phyloP scores from a whole-genome alignment of 2,797 vertebrate genomes.

The Peromyscus aztecus region DNA sequence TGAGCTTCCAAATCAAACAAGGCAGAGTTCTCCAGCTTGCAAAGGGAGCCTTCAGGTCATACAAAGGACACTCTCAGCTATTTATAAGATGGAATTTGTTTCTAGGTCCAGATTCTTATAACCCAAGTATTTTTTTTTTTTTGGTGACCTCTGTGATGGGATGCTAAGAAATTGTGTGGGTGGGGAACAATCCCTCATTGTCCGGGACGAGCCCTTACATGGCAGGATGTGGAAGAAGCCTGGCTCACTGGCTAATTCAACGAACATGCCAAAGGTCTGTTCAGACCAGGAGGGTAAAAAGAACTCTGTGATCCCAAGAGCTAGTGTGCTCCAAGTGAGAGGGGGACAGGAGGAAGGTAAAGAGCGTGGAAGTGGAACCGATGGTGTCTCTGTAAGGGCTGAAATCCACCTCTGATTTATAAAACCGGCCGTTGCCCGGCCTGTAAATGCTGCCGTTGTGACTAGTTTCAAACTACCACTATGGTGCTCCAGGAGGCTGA shows the following conservation, averaged over 20 bases:
- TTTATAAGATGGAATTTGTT: constrained; percentile 40
- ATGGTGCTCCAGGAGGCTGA: background rate
- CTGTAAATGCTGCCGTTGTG: background rate
- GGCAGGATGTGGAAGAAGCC: background rate
- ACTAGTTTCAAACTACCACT: background rate
- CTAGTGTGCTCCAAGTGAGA: background rate
- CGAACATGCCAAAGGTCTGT: background rate
- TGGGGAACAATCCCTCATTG: background rate
- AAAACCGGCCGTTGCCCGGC: background rate
- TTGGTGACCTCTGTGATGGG: background rate
- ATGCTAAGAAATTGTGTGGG: background rate
- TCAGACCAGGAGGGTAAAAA: background rate
- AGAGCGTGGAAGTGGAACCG: background rate
- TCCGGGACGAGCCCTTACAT: background rate
- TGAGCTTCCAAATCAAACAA: constrained; percentile 63
- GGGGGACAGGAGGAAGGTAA: background rate
- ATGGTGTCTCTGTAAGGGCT: background rate
- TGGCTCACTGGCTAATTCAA: background rate
- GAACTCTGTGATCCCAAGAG: background rate
- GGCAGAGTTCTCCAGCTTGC: background rate
- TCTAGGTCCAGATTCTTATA: background rate
- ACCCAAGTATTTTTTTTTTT: background rate
- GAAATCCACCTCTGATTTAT: background rate
- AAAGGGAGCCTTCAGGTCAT: background rate
- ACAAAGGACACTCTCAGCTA: constrained; percentile 63